Evolutionary conservation across 2,797 vertebrate species (phyloP).

Genomic region (Argentina silus): DNA sequence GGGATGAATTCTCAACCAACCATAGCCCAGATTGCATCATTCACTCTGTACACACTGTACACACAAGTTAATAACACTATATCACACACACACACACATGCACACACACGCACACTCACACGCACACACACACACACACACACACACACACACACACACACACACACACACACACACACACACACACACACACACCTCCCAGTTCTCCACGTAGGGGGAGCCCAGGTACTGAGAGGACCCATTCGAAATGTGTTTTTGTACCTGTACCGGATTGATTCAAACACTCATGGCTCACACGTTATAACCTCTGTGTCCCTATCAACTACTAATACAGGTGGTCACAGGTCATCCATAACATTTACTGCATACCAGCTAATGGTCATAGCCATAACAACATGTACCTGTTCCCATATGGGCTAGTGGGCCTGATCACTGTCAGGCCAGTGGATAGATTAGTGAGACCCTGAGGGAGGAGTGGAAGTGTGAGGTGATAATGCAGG

Average conservation of each 20-base stretch:
- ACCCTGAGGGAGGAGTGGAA: background rate
- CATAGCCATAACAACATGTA: background rate
- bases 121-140: too few species aligned
- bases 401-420: background rate
- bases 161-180: conserved; percentile 21
- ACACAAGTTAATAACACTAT: too few species aligned
- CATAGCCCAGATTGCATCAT: too few species aligned
- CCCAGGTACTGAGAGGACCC: background rate
- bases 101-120: too few species aligned
- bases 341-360: background rate
- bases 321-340: too few species aligned
- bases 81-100: too few species aligned
- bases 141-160: background rate
- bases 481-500: conserved; percentile 24
- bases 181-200: background rate
- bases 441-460: background rate
- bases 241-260: background rate
- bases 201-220: background rate
- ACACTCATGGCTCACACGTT: background rate
- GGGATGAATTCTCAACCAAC: too few species aligned
- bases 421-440: background rate
- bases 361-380: background rate
- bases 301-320: background rate
- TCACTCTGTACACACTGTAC: too few species aligned
- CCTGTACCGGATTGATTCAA: background rate